Conservation (phyloP, 2,888 invertebrate species). For the Saturnia pavonia region DNA sequence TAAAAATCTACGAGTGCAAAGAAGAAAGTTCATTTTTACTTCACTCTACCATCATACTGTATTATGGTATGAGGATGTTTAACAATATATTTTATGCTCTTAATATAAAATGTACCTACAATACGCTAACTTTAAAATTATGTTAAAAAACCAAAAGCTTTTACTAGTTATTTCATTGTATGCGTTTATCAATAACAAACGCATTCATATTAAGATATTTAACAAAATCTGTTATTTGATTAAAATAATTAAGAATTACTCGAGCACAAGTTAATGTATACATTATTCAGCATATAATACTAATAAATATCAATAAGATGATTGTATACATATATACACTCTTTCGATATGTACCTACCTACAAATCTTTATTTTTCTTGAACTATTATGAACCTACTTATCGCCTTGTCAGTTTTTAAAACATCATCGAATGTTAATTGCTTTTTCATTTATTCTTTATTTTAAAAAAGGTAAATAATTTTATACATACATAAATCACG, state of each 20-base stretch:
- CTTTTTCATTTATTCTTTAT: not conserved
- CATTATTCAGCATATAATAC: not conserved
- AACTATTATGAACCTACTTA: not conserved
- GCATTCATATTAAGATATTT: not conserved
- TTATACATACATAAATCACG: not conserved
- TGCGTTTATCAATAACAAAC: not conserved
- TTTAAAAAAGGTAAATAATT: not conserved
- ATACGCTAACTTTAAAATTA: not conserved
- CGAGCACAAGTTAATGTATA: not conserved
- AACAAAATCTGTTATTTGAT: not conserved
- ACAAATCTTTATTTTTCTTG: not conserved
- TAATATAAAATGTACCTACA: not conserved
- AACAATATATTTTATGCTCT: not conserved
- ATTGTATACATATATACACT: not conserved
- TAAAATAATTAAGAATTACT: no score
- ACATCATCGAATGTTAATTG: not conserved
- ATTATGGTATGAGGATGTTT: not conserved
- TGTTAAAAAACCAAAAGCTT: not conserved
- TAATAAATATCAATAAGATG: not conserved
- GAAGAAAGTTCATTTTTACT: not conserved
- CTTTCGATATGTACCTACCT: not conserved
- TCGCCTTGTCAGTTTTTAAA: not conserved
- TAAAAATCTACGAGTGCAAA: not conserved
- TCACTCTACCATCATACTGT: not conserved
- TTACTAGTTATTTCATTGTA: not conserved